These are phyloP conservation scores for Whitmania pigra DNA, from an alignment of 1,140 invertebrate genomes.

Conservation along the genomic window DNA sequence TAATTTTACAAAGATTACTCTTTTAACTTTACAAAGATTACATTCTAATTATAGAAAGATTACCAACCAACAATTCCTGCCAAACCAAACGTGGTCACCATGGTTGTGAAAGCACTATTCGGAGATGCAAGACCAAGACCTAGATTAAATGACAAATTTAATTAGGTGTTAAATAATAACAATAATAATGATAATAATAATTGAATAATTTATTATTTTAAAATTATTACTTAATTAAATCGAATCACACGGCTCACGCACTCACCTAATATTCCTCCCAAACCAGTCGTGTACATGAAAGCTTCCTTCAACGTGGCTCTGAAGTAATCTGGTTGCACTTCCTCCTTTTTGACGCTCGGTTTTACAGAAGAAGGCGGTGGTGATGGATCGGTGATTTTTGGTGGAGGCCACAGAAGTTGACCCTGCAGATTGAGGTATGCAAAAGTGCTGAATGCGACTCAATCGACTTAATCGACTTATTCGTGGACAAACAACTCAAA, in stretches of 20 bases:
- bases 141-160: too few species aligned
- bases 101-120: conserved; percentile 68
- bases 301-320: conserved; percentile 53
- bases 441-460: neutral
- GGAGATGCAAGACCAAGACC: conserved; percentile 63
- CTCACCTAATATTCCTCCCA: conserved; percentile 33
- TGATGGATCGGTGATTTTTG: conserved; percentile 42
- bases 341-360: conserved; percentile 33
- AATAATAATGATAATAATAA: too few species aligned
- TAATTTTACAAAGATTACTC: too few species aligned
- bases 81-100: conserved; percentile 71
- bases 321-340: conserved; percentile 42
- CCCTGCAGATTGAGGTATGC: conserved; percentile 42
- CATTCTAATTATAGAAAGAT: too few species aligned
- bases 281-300: conserved; percentile 57
- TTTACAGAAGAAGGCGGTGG: conserved; percentile 41
- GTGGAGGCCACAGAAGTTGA: conserved; percentile 65
- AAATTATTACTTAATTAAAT: too few species aligned
- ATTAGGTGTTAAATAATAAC: too few species aligned
- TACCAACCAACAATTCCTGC: conserved; percentile 62
- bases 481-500: conserved; percentile 1
- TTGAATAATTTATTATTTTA: too few species aligned
- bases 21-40: too few species aligned
- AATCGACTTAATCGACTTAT: too few species aligned
- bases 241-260: neutral